Evolutionary conservation across 2,113 vertebrate species (phyloP), one percentile per base, ranked within the genome.

Genomic region (Eidolon helvum): DNA sequence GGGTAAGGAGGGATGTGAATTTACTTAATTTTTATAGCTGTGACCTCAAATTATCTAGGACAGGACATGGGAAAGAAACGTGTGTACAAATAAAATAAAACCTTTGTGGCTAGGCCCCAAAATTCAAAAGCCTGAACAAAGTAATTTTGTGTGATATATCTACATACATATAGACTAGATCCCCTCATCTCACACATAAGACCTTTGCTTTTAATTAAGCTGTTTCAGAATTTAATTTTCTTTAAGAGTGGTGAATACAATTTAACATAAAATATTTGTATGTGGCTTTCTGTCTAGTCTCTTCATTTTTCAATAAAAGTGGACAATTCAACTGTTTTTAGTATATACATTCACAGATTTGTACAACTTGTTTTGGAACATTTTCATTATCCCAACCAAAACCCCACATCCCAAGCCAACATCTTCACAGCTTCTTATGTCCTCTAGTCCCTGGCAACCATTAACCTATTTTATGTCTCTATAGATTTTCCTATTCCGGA

Each of bases 151-250:
- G 21, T 50, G 35, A 75, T 22, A 57, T 45, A 83, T 75, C 82
- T 24, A 89, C 61, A 68, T 72, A 75, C 6, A 48, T 68, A 71
- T 89, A 83, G 57, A 11, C 19, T 7, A 40, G 40, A 45, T 80
- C 11, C 78, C 14, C 28, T 61, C 11, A 90, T 3, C 26, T 6
- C 35, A 59, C 38, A 35, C 9, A 53, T 0, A 75, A 75, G 16
- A 77, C 8, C 38, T 72, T 40, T 66, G 59, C 68, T 91, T 95
- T 94, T 88, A 48, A 79, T 87, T 80, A 85, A 78, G 53, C 5
- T 45, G n/a, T n/a, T 78, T 95, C 77, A 79, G 40, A 94, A 66
- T 83, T 84, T 93, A 77, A 50, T 77, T 91, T 90, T 79, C 74
- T 74, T 65, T 79, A 95, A 88, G 84, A 92, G 75, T 63, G 30